Evolutionary conservation across 2,797 vertebrate genomes (phyloP).

Genomic region (Pempheris klunzingeri): DNA sequence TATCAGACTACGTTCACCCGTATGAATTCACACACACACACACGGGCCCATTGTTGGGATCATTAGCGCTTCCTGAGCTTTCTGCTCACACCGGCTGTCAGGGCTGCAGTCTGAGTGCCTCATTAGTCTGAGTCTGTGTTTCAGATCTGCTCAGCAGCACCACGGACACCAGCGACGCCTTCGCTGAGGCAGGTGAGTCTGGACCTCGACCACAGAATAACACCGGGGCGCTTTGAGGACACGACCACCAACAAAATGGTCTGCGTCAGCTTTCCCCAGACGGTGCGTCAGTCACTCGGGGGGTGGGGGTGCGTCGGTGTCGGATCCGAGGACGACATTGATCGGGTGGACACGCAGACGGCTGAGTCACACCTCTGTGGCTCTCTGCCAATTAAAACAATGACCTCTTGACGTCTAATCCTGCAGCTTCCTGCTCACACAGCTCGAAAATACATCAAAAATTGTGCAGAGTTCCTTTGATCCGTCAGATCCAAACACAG

Average conservation of each 20-base stretch:
- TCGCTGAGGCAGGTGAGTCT: conserved; percentile 63
- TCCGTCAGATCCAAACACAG: conserved; percentile 38
- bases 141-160: conserved; percentile 16
- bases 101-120: neutral
- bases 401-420: conserved; percentile 52
- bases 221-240: neutral
- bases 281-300: neutral
- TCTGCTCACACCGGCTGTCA: neutral
- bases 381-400: conserved; percentile 69
- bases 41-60: neutral
- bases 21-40: no score
- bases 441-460: neutral
- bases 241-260: rapidly evolving
- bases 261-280: neutral
- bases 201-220: neutral
- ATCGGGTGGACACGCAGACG: conserved; percentile 11
- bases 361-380: conserved; percentile 52
- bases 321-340: neutral
- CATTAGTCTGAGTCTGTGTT: conserved; percentile 22
- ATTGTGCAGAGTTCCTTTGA: conserved; percentile 20
- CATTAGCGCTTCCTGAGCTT: neutral
- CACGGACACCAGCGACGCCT: neutral
- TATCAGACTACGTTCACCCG: neutral
- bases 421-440: conserved; percentile 42
- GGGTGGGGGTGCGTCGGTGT: conserved; percentile 33